phyloP scores from a whole-genome alignment of 2,888 invertebrate species.

The Tryphoninae sp. region DNA sequence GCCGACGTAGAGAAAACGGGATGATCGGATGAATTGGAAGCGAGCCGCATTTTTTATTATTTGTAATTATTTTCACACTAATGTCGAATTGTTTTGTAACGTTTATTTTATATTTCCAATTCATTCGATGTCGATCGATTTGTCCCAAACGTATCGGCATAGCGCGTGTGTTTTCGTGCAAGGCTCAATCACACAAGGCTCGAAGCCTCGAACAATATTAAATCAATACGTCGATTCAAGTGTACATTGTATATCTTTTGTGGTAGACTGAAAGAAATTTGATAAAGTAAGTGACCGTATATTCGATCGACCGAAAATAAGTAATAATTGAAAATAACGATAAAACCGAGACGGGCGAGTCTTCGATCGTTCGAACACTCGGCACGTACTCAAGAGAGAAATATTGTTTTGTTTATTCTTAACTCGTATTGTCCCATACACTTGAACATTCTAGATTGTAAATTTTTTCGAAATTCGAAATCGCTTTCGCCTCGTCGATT shows the following conservation, averaged over 20 bases:
- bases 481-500: conserved; percentile 59
- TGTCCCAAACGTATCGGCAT: conserved; percentile 34
- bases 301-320: conserved; percentile 13
- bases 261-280: conserved; percentile 43
- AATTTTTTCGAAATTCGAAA: conserved; percentile 51
- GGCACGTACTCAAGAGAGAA: conserved; percentile 22
- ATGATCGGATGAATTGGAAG: conserved; percentile 35
- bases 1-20: conserved; percentile 24
- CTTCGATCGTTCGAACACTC: conserved; percentile 4
- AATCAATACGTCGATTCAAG: conserved; percentile 16
- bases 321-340: conserved; percentile 7
- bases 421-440: conserved; percentile 5
- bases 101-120: conserved; percentile 38
- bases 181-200: conserved; percentile 44
- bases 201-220: conserved; percentile 25
- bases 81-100: neutral
- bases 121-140: conserved; percentile 39
- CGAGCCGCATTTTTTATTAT: conserved; percentile 2
- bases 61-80: neutral
- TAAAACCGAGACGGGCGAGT: neutral
- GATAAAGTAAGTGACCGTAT: conserved; percentile 34
- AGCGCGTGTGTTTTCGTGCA: conserved; percentile 48
- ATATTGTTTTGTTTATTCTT: conserved; percentile 34
- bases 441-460: conserved; percentile 29
- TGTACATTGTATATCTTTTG: conserved; percentile 46